These are phyloP conservation scores for Serranus cabrilla DNA, from an alignment of 2,797 vertebrate species.

Conservation along the genomic window DNA sequence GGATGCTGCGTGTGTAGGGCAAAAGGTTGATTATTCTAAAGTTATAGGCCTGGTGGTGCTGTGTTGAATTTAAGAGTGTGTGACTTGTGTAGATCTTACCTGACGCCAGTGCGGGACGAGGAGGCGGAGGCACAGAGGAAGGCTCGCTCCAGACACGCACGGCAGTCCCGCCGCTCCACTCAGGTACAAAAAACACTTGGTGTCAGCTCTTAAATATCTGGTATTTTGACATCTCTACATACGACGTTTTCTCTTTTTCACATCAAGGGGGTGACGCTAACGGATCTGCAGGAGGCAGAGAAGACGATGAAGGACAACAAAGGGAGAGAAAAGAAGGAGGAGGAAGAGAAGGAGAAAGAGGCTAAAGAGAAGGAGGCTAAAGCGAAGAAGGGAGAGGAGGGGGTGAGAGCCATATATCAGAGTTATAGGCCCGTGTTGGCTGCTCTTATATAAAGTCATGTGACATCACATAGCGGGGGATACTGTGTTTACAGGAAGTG, in stretches of 20 bases:
- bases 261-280: slow-evolving; percentile 89
- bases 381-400: slow-evolving; percentile 83
- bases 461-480: slow-evolving; percentile 46
- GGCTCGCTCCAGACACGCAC: slow-evolving; percentile 89
- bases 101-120: slow-evolving; percentile 90
- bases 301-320: slow-evolving; percentile 89
- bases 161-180: slow-evolving; percentile 90
- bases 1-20: background rate
- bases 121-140: slow-evolving; percentile 91
- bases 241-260: slow-evolving; percentile 18
- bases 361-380: slow-evolving; percentile 78
- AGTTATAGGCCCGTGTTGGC: slow-evolving; percentile 20
- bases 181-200: slow-evolving; percentile 78
- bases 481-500: slow-evolving; percentile 83
- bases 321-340: slow-evolving; percentile 80
- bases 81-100: slow-evolving; percentile 83
- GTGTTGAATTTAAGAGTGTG: slow-evolving; percentile 2
- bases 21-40: background rate
- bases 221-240: background rate
- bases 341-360: slow-evolving; percentile 73
- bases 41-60: too few species aligned
- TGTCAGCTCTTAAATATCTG: too few species aligned
- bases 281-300: slow-evolving; percentile 90
- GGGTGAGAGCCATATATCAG: slow-evolving; percentile 77
- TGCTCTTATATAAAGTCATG: slow-evolving; percentile 29